phyloP scores from a whole-genome alignment of 2,797 vertebrate genomes.

The Melanotaenia parkinsoni region DNA sequence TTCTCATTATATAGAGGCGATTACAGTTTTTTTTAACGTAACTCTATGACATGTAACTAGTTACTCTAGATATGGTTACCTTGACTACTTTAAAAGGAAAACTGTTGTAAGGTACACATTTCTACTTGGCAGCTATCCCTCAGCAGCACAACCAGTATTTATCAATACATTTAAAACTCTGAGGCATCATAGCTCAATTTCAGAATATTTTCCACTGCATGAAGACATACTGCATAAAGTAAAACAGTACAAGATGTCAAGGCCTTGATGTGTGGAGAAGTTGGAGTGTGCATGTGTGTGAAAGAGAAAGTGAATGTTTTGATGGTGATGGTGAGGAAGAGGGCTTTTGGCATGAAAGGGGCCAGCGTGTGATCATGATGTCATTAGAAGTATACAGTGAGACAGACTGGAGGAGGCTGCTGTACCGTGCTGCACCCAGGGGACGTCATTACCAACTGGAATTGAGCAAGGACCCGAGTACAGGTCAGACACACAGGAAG shows the following conservation, averaged over 20 bases:
- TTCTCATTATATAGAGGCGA: not conserved
- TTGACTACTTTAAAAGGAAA: not conserved
- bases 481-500: slow-evolving; percentile 78
- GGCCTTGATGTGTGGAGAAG: slow-evolving; percentile 52
- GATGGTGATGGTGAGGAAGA: slow-evolving; percentile 74
- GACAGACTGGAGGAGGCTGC: slow-evolving; percentile 77
- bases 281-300: not conserved
- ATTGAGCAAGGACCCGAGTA: slow-evolving; percentile 73
- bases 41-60: not conserved
- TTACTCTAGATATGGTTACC: not conserved
- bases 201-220: slow-evolving; percentile 32
- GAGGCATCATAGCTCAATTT: slow-evolving; percentile 23
- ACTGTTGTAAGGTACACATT: not conserved
- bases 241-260: slow-evolving; percentile 35
- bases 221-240: slow-evolving; percentile 32
- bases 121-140: slow-evolving; percentile 8
- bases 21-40: not conserved
- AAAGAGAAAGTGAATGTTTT: slow-evolving; percentile 51
- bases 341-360: slow-evolving; percentile 77
- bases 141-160: slow-evolving; percentile 13
- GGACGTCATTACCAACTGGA: slow-evolving; percentile 82
- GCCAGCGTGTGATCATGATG: slow-evolving; percentile 80
- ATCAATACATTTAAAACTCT: slow-evolving; percentile 25
- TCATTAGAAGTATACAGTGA: slow-evolving; percentile 81
- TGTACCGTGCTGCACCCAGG: slow-evolving; percentile 68